Evolutionary conservation across 2,113 vertebrate genomes (phyloP).

Genomic region (Oriolus oriolus): DNA sequence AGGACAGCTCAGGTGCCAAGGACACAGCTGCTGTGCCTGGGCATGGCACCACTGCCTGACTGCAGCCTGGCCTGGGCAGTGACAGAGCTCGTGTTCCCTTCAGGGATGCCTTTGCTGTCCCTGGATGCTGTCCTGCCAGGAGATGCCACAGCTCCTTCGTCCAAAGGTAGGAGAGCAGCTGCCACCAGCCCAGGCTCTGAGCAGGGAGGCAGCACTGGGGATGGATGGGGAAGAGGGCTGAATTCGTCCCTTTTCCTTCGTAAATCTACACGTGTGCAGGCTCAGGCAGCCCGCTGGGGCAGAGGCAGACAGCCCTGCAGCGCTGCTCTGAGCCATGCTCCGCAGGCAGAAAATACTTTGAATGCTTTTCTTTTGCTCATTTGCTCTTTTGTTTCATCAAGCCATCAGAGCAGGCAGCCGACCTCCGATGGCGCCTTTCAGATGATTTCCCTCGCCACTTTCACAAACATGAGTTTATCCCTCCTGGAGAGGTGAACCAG

Average conservation of each 20-base stretch:
- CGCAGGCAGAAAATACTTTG: background rate
- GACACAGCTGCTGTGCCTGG: slow-evolving; percentile 7
- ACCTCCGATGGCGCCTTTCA: background rate
- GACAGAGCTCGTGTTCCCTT: background rate
- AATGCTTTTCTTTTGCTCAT: background rate
- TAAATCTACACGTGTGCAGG: background rate
- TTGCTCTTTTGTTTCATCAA: slow-evolving; percentile 18
- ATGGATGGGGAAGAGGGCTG: background rate
- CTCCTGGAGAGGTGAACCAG: background rate
- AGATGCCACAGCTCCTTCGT: background rate
- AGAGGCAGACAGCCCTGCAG: background rate
- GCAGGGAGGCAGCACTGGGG: background rate
- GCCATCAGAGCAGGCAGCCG: background rate
- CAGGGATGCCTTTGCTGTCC: background rate
- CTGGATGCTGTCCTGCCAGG: background rate
- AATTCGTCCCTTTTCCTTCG: background rate
- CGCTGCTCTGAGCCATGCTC: background rate
- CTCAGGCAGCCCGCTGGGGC: background rate
- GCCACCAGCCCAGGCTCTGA: accelerated
- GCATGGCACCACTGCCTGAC: accelerated
- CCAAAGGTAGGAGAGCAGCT: background rate
- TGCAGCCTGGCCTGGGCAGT: background rate
- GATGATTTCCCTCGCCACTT: slow-evolving; percentile 15
- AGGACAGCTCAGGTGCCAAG: background rate
- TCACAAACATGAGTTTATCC: background rate